phyloP scores from a whole-genome alignment of 1,140 invertebrate genomes.

The Ptiloglossa arizonensis region DNA sequence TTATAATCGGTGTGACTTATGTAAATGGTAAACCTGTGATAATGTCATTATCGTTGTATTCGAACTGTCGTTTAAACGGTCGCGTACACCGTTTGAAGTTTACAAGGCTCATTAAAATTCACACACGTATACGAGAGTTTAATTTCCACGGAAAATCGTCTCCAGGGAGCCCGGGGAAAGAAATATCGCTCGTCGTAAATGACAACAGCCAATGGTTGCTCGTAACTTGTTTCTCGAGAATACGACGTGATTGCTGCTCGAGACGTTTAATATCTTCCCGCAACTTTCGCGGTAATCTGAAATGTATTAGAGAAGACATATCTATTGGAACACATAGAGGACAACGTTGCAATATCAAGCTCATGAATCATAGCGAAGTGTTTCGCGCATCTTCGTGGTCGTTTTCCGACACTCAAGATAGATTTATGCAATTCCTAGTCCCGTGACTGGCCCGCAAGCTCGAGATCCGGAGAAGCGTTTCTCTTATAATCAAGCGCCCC shows the following conservation, averaged over 20 bases:
- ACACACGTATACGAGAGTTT: neutral
- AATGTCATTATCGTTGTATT: no score
- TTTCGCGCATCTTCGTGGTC: constrained; percentile 50
- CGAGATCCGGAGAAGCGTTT: neutral
- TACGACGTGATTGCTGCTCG: neutral
- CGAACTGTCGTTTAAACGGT: no score
- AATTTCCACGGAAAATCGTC: neutral
- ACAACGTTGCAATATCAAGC: constrained; percentile 47
- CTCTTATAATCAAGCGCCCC: neutral
- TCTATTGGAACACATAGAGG: constrained; percentile 30
- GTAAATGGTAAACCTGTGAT: no score
- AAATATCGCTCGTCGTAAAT: neutral
- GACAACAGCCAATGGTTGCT: neutral
- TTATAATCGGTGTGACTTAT: no score
- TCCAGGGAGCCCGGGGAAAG: neutral
- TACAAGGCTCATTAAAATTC: neutral
- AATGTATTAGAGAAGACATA: constrained; percentile 29
- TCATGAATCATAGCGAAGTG: constrained; percentile 52
- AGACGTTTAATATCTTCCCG: neutral
- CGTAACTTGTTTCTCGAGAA: neutral
- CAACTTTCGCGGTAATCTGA: neutral
- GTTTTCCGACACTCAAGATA: constrained; percentile 42
- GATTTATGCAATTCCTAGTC: constrained; percentile 42
- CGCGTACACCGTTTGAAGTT: neutral
- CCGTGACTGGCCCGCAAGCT: neutral